Evolutionary conservation across 1,140 invertebrate species (phyloP).

Genomic region (Calosoma granatense): DNA sequence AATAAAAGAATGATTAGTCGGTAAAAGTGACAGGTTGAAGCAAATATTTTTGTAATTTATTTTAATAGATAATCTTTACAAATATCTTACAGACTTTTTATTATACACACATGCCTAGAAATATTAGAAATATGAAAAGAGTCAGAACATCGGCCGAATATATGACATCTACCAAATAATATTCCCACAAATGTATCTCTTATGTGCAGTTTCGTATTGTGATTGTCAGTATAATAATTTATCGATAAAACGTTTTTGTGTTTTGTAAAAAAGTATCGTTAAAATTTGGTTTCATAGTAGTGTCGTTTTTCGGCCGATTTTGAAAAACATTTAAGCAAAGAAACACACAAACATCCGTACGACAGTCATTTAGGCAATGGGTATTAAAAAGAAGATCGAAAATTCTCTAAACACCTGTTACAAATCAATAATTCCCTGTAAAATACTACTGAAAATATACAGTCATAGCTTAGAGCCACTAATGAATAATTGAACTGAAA

Average conservation of each 20-base stretch:
- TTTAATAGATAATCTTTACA: neutral
- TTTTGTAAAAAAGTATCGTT: neutral
- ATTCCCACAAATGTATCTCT: neutral
- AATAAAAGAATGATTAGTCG: no score
- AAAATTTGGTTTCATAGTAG: neutral
- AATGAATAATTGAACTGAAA: neutral
- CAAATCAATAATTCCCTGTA: neutral
- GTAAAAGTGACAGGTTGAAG: no score
- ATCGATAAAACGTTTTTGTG: neutral
- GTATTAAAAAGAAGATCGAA: neutral
- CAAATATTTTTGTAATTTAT: neutral
- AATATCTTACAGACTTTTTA: constrained; percentile 8
- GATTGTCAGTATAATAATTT: neutral
- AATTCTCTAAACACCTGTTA: neutral
- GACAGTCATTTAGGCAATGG: constrained; percentile 3
- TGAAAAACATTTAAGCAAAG: neutral
- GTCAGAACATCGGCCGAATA: neutral
- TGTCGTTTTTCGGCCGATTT: neutral
- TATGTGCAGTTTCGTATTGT: no score
- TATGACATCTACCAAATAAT: neutral
- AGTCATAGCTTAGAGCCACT: neutral
- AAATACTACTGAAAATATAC: neutral
- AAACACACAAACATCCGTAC: neutral
- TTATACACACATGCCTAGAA: neutral
- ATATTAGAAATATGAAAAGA: neutral